Base-by-base conservation (phyloP, 2,113 vertebrate genomes). In the Cephalopterus ornatus region DNA sequence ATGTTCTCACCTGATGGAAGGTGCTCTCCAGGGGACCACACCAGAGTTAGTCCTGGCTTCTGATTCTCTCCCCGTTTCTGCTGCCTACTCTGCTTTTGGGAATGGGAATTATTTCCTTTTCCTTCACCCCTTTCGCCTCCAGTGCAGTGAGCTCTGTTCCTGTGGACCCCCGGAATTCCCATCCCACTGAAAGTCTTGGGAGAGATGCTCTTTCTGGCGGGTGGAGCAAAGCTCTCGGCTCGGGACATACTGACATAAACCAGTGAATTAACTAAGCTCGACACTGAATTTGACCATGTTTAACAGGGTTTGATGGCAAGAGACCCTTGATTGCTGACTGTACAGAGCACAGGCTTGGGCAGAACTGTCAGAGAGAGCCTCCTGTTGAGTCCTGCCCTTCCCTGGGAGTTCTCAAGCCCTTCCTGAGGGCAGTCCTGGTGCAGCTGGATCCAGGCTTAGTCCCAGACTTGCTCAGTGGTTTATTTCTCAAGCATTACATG, bases 141-240 rank as follows among this genome's bases (percentile, higher is more conserved):
- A 37, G 16, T 0, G 27, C 47, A 5, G 33, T 1, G 1, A 72
- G 4, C 47, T 44, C 59, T 18, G 2, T 7, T 75, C 35, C 24
- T 22, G 15, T 4, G 14, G 9, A 21, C 72, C 24, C 49, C 9
- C 18, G 9, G 52, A 55, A 8, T 22, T 85, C 75, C 42, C 11
- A 67, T n/a, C 46, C 11, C 11, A 1, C 32, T 9, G 1, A 6
- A 27, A 17, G 1, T 4, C 17, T 5, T 3, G 35, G 42, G 46
- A 72, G 30, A 65, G 52, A 9, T 18, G 44, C 39, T 4, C 8
- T 19, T 41, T 8, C 32, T 41, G 66, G 17, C 2, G 56, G 33
- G 16, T 14, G 24, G 56, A 79, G 41, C 46, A 27, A 17, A 24
- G 35, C 59, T 27, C 24, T 88, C n/a, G 61, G 23, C 39, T 28